phyloP scores from a whole-genome alignment of 1,140 invertebrate genomes.

The Elysia chlorotica region DNA sequence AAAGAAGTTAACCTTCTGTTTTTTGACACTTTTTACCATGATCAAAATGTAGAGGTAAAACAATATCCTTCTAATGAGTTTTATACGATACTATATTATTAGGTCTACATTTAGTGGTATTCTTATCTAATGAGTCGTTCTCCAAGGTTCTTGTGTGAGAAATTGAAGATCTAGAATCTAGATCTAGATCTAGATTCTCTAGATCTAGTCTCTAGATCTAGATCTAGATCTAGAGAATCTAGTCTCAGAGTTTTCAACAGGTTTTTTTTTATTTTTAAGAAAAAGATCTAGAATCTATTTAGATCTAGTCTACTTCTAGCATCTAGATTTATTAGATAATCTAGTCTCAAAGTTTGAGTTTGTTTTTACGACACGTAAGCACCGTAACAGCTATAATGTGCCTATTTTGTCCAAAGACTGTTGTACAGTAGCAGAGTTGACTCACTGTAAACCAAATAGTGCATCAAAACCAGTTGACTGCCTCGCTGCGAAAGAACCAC shows the following conservation, averaged over 20 bases:
- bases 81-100: background rate
- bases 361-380: too few relatives aligned
- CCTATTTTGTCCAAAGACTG: too few relatives aligned
- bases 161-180: background rate
- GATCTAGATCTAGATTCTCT: background rate
- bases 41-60: conserved; percentile 8
- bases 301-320: too few relatives aligned
- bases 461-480: too few relatives aligned
- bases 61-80: background rate
- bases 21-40: conserved; percentile 22
- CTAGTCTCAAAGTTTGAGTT: too few relatives aligned
- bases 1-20: conserved; percentile 11
- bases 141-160: background rate
- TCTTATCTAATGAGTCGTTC: background rate
- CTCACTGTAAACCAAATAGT: too few relatives aligned
- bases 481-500: too few relatives aligned
- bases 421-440: too few relatives aligned
- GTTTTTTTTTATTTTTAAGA: background rate
- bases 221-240: background rate
- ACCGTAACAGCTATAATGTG: too few relatives aligned
- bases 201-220: background rate
- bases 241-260: background rate
- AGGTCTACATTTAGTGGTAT: background rate
- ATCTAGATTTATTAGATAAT: too few relatives aligned
- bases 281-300: too few relatives aligned